A percentile compares a stretch with the other conserved stretches of the same genome.
Evolutionary conservation across 2,797 vertebrate genomes (phyloP).

Genomic region (Botia kubotai): DNA sequence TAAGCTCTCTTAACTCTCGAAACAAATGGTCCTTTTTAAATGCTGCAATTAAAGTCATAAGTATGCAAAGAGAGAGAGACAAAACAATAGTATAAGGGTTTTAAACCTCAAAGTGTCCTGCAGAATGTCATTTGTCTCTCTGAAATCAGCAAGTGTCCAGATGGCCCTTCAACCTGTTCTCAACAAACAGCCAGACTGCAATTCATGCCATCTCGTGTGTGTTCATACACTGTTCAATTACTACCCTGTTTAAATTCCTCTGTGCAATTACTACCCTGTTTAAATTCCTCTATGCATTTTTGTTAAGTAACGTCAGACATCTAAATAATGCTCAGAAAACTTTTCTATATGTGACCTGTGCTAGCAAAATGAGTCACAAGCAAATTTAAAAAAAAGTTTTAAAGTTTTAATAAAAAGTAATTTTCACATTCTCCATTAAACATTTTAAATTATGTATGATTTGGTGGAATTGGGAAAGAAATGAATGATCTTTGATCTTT

Average conservation of each 20-base stretch:
- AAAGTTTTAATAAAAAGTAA: too few species aligned
- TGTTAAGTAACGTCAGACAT: too few species aligned
- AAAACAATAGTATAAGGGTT: conserved; percentile 54
- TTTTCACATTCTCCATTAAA: too few species aligned
- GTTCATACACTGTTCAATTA: background rate
- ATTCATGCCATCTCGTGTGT: conserved; percentile 20
- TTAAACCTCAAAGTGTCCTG: conserved; percentile 51
- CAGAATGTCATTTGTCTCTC: conserved; percentile 48
- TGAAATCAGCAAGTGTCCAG: conserved; percentile 59
- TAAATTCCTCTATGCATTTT: conserved; percentile 1
- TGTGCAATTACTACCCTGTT: background rate
- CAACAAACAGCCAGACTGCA: conserved; percentile 47
- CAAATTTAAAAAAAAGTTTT: too few species aligned
- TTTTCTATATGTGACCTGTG: background rate
- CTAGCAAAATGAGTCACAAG: too few species aligned
- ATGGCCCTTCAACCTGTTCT: conserved; percentile 60
- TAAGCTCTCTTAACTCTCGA: background rate
- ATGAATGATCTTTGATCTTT: too few species aligned
- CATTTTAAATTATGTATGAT: too few species aligned
- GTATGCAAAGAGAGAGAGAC: conserved; percentile 11
- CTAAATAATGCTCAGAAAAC: background rate
- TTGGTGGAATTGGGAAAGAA: too few species aligned
- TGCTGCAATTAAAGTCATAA: background rate
- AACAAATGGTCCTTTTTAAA: conserved; percentile 3
- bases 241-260: background rate